phyloP scores from a whole-genome alignment of 2,113 vertebrate species.

The Plestiodon gilberti region DNA sequence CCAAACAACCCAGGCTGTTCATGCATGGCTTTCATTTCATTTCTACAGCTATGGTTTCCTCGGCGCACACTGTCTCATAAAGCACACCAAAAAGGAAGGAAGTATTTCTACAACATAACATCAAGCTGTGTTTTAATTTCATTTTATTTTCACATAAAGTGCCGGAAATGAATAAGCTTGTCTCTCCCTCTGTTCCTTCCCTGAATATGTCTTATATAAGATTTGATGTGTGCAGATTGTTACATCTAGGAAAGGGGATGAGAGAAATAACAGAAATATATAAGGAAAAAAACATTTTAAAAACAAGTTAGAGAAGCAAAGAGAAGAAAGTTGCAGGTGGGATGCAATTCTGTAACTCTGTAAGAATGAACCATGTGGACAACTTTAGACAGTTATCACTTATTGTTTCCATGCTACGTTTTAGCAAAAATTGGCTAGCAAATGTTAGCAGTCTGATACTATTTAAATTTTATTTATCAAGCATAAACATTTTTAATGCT shows the following conservation, averaged over 20 bases:
- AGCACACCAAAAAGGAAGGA: background rate
- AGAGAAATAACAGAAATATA: background rate
- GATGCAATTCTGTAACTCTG: background rate
- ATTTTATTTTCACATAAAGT: background rate
- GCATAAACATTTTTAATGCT: background rate
- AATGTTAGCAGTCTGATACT: background rate
- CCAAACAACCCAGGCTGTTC: background rate
- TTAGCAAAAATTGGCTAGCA: background rate
- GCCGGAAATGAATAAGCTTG: slow-evolving; percentile 18
- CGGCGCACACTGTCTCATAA: background rate
- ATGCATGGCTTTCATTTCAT: background rate
- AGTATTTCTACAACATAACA: slow-evolving; percentile 5
- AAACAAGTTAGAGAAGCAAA: background rate
- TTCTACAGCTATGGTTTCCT: background rate
- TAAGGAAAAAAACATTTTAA: background rate
- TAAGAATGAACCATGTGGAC: background rate
- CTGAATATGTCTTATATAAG: background rate
- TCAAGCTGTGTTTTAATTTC: slow-evolving; percentile 44
- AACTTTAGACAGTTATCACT: background rate
- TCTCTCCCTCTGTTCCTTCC: slow-evolving; percentile 1
- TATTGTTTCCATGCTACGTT: background rate
- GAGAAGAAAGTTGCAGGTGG: background rate
- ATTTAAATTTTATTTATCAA: background rate
- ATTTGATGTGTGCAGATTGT: background rate
- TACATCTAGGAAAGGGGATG: background rate